Base-by-base conservation (phyloP, 2,113 vertebrate species). In the Triplophysa dalaica region DNA sequence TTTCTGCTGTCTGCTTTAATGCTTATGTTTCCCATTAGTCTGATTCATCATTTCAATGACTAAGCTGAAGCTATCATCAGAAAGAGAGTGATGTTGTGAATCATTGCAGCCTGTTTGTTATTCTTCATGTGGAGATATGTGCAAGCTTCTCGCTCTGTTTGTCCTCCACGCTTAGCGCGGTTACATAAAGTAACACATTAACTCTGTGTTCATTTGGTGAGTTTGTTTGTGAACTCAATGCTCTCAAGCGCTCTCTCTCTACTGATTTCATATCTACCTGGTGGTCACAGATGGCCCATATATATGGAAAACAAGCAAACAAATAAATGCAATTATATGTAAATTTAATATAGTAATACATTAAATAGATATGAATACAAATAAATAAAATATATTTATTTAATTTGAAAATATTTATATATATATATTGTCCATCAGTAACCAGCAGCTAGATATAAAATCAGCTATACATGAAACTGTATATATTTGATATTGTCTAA, bases 1-100 rank as follows among this genome's bases (percentile, higher is more conserved):
- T 21, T 52, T 61, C 72, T 75, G 22, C 69, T 61, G 63, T 69
- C 43, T 81, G 43, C 77, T 72, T 72, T 79, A 79, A 79, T 48
- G 26, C 61, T 72, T 26, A 48, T 83, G 69, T 45, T 33, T 11
- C 17, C 70, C 68, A 79, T 79, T 72, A 79, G 26, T 68, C 60
- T 64, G 68, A 62, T 79, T 72, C 68, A 79, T 79, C 78, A 72
- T 64, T 70, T 79, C 24, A 72, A 63, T 63, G 68, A 79, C 60
- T 79, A 79, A 72, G 68, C 58, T 70, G 63, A 62, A 62, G 67
- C 43, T 65, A 64, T 79, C 67, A 63, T 21, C 56, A 38, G 66
- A 48, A 43, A 48, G 2, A 0, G 45, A 63, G 58, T 54, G 58
- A 72, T 33, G 72, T 22, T 50, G 19, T 79, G 77, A 52, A 79